Conservation (phyloP, 1,140 invertebrate species). For the Eufriesea mexicana region DNA sequence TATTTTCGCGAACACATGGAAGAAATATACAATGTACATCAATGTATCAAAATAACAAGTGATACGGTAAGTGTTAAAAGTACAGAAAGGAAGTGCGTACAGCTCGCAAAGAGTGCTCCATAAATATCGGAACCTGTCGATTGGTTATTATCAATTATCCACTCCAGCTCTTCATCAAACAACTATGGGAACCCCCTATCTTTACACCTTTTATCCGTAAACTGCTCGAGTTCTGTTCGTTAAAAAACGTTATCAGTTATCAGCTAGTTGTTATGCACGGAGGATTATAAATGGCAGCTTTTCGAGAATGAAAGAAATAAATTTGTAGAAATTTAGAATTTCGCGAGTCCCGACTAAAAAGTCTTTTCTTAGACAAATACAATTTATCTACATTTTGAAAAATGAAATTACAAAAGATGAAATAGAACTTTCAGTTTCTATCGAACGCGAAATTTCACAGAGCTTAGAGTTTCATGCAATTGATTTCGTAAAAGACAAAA, state of each 20-base stretch:
- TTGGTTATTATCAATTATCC: slow-evolving; percentile 52
- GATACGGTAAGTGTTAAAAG: slow-evolving; percentile 19
- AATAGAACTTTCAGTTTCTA: background rate
- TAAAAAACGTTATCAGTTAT: slow-evolving; percentile 35
- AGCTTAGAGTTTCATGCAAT: background rate
- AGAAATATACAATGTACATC: background rate
- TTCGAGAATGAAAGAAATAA: background rate
- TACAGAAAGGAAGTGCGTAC: slow-evolving; percentile 36
- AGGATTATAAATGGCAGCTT: background rate
- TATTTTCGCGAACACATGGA: background rate
- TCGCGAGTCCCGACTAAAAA: background rate
- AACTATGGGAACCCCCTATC: slow-evolving; percentile 17
- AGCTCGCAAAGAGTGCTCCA: slow-evolving; percentile 33
- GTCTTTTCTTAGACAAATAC: no score
- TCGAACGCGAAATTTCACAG: no score
- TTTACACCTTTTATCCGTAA: slow-evolving; percentile 39
- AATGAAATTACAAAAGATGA: background rate
- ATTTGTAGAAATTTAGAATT: background rate
- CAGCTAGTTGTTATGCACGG: background rate
- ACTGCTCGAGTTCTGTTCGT: slow-evolving; percentile 1
- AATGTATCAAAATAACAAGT: background rate
- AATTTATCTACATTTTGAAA: background rate
- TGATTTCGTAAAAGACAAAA: background rate
- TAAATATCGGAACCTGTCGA: slow-evolving; percentile 48
- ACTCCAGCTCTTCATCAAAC: slow-evolving; percentile 43